These are phyloP conservation scores for Forbesichthys agassizii DNA, from an alignment of 2,113 vertebrate genomes.

Conservation along the genomic window DNA sequence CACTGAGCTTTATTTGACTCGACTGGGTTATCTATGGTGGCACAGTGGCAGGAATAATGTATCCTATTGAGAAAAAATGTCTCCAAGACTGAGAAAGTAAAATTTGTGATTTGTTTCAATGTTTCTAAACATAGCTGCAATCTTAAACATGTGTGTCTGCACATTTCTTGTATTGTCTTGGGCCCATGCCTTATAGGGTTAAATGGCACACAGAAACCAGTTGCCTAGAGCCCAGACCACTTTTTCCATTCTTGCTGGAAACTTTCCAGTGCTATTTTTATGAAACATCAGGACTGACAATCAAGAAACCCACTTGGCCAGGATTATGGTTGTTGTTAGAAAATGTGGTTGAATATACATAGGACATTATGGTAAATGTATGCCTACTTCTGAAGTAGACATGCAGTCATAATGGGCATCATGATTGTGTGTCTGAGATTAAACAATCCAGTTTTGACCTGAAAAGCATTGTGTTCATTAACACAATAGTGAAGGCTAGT, in stretches of 20 bases:
- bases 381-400: neutral
- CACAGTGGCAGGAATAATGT: too few relatives aligned
- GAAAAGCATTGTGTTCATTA: too few relatives aligned
- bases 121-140: neutral
- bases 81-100: neutral
- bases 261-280: constrained; percentile 76
- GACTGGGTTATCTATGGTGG: neutral
- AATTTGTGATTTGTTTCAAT: neutral
- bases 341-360: constrained; percentile 17
- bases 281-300: constrained; percentile 58
- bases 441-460: too few relatives aligned
- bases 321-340: constrained; percentile 38
- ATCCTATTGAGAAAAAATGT: neutral
- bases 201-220: constrained; percentile 59
- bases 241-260: constrained; percentile 75
- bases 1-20: neutral
- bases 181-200: constrained; percentile 56
- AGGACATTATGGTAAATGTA: constrained; percentile 1
- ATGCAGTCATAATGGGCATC: too few relatives aligned
- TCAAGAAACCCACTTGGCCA: constrained; percentile 52
- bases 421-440: too few relatives aligned
- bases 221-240: constrained; percentile 64
- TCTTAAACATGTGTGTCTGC: neutral
- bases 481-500: too few relatives aligned
- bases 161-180: neutral